Percentiles rank a stretch among this genome's conserved stretches.
Conservation (phyloP, 2,113 vertebrate genomes). For the Thalassarche chlororhynchos region DNA sequence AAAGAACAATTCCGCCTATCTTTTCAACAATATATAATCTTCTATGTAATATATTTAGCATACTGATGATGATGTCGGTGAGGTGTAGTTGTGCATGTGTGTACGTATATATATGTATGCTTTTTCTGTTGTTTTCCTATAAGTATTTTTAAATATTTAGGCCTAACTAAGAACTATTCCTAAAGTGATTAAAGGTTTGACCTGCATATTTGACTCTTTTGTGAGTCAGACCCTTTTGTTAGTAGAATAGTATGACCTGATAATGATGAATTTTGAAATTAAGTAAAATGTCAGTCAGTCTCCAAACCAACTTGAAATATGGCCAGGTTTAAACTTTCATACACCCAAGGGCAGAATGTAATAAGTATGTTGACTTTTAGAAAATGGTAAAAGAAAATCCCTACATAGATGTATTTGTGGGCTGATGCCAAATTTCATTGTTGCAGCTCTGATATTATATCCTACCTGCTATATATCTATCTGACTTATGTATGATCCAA, state of each 20-base stretch:
- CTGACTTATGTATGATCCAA: neutral
- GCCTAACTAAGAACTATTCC: neutral
- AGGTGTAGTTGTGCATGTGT: neutral
- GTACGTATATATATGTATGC: too few species aligned
- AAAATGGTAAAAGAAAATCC: neutral
- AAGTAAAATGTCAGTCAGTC: neutral
- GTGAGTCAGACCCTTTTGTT: neutral
- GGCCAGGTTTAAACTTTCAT: neutral
- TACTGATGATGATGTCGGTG: neutral
- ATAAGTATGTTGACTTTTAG: neutral
- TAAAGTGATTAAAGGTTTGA: neutral
- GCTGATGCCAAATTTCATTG: neutral
- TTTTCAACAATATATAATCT: neutral
- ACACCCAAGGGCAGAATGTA: neutral
- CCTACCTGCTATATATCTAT: neutral
- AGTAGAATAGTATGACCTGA: neutral
- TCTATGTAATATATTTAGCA: neutral
- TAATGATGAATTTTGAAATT: neutral
- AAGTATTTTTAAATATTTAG: neutral
- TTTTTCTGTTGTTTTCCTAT: neutral
- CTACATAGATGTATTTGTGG: neutral
- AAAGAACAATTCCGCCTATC: neutral
- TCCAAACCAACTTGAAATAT: neutral
- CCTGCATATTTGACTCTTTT: neutral
- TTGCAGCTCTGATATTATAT: neutral